Evolutionary conservation across 1,140 invertebrate genomes (phyloP), one percentile per base, ranked within the genome.

Genomic region (Augochlora pura): DNA sequence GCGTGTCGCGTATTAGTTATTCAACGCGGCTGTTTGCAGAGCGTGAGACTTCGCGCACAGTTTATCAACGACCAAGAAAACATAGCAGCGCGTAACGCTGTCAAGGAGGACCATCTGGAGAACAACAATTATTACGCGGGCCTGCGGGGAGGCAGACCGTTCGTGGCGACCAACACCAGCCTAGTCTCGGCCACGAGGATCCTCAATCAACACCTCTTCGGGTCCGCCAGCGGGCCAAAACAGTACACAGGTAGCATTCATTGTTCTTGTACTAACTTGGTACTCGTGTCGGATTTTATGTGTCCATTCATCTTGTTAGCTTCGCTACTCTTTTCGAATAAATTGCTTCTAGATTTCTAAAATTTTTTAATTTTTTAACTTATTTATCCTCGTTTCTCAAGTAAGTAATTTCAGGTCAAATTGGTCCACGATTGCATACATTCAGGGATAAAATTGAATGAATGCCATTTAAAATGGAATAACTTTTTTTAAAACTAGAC

Each of bases 131-230:
- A 91, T 82, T 89, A 84, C 59, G 81, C 63, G 7, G 89, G 90
- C 67, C 69, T 91, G 25, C 83, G 90, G 38, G 89, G 88, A 52
- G 90, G 89, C 32, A 89, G 89, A 62, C 68, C 88, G 14, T 82
- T 94, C 77, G 93, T 94, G 83, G 94, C 94, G 86, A 94, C 95
- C 64, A 93, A 94, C 52, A 95, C 94, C 90, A 95, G 95, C 85
- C 90, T 96, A 78, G 95, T 94, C 81, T 95, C 95, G 77, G 95
- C 96, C 72, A 95, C 96, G 64, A 94, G 95, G 81, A 94, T 96
- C 73, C 95, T 96, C 87, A 96, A 96, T 92, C 96, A 96, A 86
- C 96, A 96, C 93, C 93, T 96, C 81, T 96, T 96, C 89, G 95
- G 95, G 70, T 94, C 94, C 86, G 91, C 94, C 70, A 93, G 93